A percentile compares a stretch with the other conserved stretches of the same genome.
Evolutionary conservation across 2,888 invertebrate species (phyloP).

Genomic region (Nomada flava): DNA sequence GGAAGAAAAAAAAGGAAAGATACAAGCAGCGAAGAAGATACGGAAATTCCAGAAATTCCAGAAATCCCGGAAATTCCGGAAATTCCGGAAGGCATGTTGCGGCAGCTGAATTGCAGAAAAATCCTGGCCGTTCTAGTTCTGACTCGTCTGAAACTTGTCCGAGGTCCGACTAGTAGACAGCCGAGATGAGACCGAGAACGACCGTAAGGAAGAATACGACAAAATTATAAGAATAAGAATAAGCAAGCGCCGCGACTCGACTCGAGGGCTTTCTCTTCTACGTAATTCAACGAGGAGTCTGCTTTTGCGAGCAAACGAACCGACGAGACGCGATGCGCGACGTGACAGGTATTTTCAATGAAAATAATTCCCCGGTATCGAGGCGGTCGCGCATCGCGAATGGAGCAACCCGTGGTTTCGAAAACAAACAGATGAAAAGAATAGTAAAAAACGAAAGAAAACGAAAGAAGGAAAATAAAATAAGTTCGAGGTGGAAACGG

Average conservation of each 20-base stretch:
- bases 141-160: background rate
- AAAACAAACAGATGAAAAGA: no score
- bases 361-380: constrained; percentile 46
- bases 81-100: constrained; percentile 17
- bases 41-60: constrained; percentile 27
- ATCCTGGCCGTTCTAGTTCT: background rate
- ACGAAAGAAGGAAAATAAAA: background rate
- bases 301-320: background rate
- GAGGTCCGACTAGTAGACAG: background rate
- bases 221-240: background rate
- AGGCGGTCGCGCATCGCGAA: constrained; percentile 8
- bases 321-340: no score
- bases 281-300: background rate
- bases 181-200: background rate
- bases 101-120: background rate
- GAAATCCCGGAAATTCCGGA: constrained; percentile 21
- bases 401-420: no score
- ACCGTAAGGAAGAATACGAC: background rate
- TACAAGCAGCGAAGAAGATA: constrained; percentile 50
- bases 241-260: background rate
- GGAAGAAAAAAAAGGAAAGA: constrained; percentile 63
- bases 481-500: background rate
- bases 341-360: constrained; percentile 32
- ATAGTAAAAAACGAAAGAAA: background rate
- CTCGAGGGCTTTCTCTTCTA: background rate